Evolutionary conservation across 2,888 invertebrate genomes (phyloP), one percentile per base, ranked within the genome.

Genomic region (Pediacus dermestoides): DNA sequence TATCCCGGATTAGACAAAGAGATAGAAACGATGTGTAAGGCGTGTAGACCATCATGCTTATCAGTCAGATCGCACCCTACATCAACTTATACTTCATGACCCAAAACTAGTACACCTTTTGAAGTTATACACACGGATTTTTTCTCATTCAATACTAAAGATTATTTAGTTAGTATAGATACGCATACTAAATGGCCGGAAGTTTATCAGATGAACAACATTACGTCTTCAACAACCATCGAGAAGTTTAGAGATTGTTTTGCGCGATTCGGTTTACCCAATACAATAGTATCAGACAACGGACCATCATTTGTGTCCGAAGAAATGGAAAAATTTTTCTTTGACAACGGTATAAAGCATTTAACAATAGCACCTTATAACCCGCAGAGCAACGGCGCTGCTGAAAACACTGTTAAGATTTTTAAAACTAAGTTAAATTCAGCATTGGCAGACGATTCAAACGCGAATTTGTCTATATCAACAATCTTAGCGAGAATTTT

Each of bases 191-290:
- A 10, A 3, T 18, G 18, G 27, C 34, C 30, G 23, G 34, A 27
- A 28, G 38, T 23, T 15, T 34, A 23, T 16, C 12, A 18, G 21
- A 34, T 14, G 25, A 37, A 21, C 10, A 32, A 25, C n/a, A 37
- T 16, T 8, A 15, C 36, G 14, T 15, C 37, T 3, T 2, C n/a
- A 21, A 15, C 4, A 8, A 37, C 37, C 2, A 23, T 33, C 4
- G 32, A 32, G 9, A 32, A 37, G 21, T 32, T 34, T 21, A 6
- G 32, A 9, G 37, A 37, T 22, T 32, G 31, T 37, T 37, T 37
- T 22, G 11, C 37, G 3, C 12, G 23, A 8, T 37, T 21, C 6
- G 37, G 30, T 4, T 15, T 33, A 32, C 15, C 35, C 4, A 9
- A 13, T 8, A 16, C 11, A n/a, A 30, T 35, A 7, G 28, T 35